phyloP scores from a whole-genome alignment of 2,888 invertebrate species.

The Nomada fabriciana region DNA sequence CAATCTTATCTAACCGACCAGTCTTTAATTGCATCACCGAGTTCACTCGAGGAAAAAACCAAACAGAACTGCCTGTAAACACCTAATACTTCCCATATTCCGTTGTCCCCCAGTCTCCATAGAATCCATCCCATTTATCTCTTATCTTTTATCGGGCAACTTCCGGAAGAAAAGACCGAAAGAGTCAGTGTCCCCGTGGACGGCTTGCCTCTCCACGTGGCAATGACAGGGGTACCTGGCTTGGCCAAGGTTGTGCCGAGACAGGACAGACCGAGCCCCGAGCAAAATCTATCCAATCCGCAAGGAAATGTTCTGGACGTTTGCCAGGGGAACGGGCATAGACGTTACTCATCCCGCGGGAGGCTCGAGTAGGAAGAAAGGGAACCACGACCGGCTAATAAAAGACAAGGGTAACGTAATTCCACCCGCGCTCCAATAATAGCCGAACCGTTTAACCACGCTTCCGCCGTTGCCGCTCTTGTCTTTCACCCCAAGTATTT shows the following conservation, averaged over 20 bases:
- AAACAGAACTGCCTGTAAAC: too few species aligned
- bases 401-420: conserved; percentile 75
- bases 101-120: too few species aligned
- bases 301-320: conserved; percentile 55
- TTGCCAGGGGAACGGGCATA: conserved; percentile 57
- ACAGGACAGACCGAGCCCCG: conserved; percentile 46
- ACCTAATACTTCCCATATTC: too few species aligned
- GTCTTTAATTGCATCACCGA: too few species aligned
- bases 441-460: conserved; percentile 67
- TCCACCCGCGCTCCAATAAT: conserved; percentile 75
- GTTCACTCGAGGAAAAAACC: too few species aligned
- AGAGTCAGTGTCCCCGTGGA: conserved; percentile 45
- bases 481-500: conserved; percentile 58
- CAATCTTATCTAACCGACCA: too few species aligned
- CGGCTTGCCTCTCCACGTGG: conserved; percentile 63
- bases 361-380: conserved; percentile 61
- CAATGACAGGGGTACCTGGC: conserved; percentile 72
- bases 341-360: conserved; percentile 69
- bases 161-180: conserved; percentile 10
- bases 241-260: conserved; percentile 73
- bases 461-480: conserved; percentile 65
- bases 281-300: conserved; percentile 61
- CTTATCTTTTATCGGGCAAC: conserved; percentile 34
- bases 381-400: conserved; percentile 68
- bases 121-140: neutral